Evolutionary conservation across 2,888 invertebrate genomes (phyloP).

Genomic region (Gastrophysa polygoni): DNA sequence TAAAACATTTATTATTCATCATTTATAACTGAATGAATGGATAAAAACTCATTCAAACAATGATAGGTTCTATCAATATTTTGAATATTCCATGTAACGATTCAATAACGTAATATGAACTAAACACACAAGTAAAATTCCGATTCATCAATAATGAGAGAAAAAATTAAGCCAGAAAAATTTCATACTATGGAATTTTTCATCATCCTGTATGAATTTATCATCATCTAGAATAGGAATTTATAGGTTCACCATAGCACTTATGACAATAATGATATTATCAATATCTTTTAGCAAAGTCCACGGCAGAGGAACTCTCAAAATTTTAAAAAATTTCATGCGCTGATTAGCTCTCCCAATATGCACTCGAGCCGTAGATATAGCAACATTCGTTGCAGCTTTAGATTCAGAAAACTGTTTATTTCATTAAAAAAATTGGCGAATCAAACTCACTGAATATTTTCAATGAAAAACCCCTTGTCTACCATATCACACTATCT

Average conservation of each 20-base stretch:
- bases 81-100: no score
- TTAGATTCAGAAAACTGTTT: conserved; percentile 28
- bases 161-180: no score
- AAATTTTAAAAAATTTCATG: conserved; percentile 20
- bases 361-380: conserved; percentile 34
- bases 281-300: conserved; percentile 7
- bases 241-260: background rate
- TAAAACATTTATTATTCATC: no score
- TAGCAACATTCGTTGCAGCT: conserved; percentile 19
- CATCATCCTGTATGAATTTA: no score
- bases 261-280: background rate
- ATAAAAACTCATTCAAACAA: no score
- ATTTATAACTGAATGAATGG: no score
- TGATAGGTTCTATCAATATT: no score
- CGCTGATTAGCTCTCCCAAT: conserved; percentile 27
- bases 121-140: no score
- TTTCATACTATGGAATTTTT: no score
- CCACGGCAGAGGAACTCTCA: conserved; percentile 7
- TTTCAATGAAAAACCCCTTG: conserved; percentile 32
- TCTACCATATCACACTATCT: conserved; percentile 31
- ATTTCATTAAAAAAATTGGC: conserved; percentile 31
- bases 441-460: conserved; percentile 22
- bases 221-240: background rate
- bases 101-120: no score
- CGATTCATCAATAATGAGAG: no score